Percentiles rank a stretch among this genome's conserved stretches.
Conservation (phyloP, 2,888 invertebrate species). For the Oscheius sp. region DNA sequence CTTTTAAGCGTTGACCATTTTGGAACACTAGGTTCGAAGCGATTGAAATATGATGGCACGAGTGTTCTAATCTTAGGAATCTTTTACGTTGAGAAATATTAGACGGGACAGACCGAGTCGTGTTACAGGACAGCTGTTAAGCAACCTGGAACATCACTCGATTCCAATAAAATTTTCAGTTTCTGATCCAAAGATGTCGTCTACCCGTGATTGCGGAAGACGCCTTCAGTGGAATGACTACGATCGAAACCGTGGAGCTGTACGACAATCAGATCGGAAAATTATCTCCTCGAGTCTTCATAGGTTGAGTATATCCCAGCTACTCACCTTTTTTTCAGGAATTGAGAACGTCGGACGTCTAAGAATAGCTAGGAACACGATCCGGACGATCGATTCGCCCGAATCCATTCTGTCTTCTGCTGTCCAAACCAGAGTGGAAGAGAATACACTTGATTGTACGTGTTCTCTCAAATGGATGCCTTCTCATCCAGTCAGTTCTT, state of each 20-base stretch:
- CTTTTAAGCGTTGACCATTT: no score
- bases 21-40: no score
- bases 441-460: conserved; percentile 51
- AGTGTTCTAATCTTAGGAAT: no score
- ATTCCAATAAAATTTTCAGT: conserved; percentile 40
- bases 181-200: conserved; percentile 52
- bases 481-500: conserved; percentile 35
- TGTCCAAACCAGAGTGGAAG: conserved; percentile 51
- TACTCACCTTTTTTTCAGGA: conserved; percentile 20
- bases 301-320: conserved; percentile 28
- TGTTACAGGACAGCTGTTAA: conserved; percentile 21
- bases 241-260: conserved; percentile 56
- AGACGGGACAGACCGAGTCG: conserved; percentile 15
- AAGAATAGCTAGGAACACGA: conserved; percentile 49
- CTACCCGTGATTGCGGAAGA: conserved; percentile 51
- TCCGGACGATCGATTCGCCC: conserved; percentile 46
- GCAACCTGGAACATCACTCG: background rate
- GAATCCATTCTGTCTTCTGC: conserved; percentile 51
- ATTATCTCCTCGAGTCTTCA: conserved; percentile 53
- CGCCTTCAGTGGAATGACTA: conserved; percentile 53
- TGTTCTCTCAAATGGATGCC: conserved; percentile 59
- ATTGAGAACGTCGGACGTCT: conserved; percentile 53
- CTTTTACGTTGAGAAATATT: background rate
- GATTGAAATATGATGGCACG: no score
- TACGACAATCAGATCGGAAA: conserved; percentile 54